Percentiles rank a stretch among this genome's conserved stretches.
These are phyloP conservation scores for Grus americana DNA, from an alignment of 2,113 vertebrate species.

Conservation along the genomic window DNA sequence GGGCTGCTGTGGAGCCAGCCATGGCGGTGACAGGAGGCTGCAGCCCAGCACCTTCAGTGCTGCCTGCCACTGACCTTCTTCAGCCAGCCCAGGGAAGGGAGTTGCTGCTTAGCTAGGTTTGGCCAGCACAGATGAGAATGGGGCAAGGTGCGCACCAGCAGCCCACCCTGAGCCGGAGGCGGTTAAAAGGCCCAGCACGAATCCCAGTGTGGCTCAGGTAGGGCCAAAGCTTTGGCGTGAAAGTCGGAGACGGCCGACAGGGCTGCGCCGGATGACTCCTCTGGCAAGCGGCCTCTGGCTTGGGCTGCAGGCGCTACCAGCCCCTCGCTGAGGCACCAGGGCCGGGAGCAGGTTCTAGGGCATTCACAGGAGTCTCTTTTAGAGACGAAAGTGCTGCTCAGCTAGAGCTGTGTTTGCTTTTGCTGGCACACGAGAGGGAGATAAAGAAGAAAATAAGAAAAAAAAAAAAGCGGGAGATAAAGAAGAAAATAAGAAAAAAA, in stretches of 20 bases:
- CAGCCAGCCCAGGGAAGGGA: not conserved
- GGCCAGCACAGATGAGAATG: fast-evolving
- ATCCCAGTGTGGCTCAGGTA: not conserved
- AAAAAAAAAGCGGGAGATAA: not conserved
- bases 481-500: not conserved
- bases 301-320: not conserved
- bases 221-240: too few relatives aligned
- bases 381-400: not conserved
- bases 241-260: fast-evolving
- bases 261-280: not conserved
- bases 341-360: not conserved
- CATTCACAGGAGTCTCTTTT: too few relatives aligned
- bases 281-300: fast-evolving
- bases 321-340: not conserved
- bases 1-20: not conserved
- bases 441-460: not conserved
- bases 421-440: not conserved
- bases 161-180: fast-evolving
- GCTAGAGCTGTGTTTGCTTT: not conserved
- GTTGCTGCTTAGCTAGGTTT: fast-evolving
- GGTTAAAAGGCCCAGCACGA: too few relatives aligned
- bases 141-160: not conserved
- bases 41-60: fast-evolving
- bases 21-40: fast-evolving
- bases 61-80: not conserved